Evolutionary conservation across 2,797 vertebrate species (phyloP), one percentile per base, ranked within the genome.

Genomic region (Gila robusta): DNA sequence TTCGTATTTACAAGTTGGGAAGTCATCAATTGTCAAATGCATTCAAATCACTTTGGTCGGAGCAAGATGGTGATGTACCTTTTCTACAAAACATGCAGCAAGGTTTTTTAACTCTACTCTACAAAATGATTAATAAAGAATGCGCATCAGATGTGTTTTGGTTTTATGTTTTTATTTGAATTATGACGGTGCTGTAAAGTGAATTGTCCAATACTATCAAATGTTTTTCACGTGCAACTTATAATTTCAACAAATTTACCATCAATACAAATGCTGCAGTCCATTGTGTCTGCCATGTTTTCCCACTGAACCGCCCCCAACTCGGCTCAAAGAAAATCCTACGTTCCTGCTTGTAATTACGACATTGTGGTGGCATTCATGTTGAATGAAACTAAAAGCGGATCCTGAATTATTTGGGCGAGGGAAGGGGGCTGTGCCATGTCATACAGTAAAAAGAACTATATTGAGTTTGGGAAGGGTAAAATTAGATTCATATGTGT

Each of bases 401-500:
- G 66, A 81, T 54, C 3, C 59, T 56, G 67, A 79, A 81, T 81
- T 44, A 59, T 83, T 32, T 84, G 83, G 71, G 59, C 5, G 6
- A 73, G 69, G 72, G 47, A 83, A 86, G 72, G 79, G 84, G 54
- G 78, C 83, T 80, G 37, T 64, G 66, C 80, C 71, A 28, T 70
- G 54, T 83, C 81, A 67, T 52, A 70, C 76, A 70, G 77, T 79
- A 23, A 35, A 69, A 77, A 62, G 69, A 77, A 85, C 69, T 71
- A 49, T 11, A 78, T 82, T 44, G 70, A 66, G 64, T 83, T 74
- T 73, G 72, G 76, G n/a, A 67, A 77, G 19, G 56, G 76, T 67
- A 52, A 72, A 87, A 81, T 86, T 83, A 52, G 28, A 72, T 64
- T 84, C 70, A 73, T 71, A 56, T 86, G 81, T 84, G 85, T 84